phyloP scores from a whole-genome alignment of 2,888 invertebrate genomes.

The Ormyrus labotus region DNA sequence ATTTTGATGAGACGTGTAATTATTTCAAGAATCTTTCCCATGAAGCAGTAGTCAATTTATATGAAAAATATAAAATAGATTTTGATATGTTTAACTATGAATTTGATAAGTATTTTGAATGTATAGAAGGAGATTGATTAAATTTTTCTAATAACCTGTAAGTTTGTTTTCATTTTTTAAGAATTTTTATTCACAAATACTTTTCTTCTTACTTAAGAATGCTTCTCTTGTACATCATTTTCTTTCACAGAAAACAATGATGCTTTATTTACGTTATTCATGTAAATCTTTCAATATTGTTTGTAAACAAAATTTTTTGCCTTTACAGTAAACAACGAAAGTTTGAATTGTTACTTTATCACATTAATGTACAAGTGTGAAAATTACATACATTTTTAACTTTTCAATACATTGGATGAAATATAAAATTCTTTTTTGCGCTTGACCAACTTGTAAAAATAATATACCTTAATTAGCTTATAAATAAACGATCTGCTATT shows the following conservation, averaged over 20 bases:
- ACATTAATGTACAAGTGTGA: constrained; percentile 6
- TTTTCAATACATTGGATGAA: constrained; percentile 12
- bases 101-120: constrained; percentile 66
- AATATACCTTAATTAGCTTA: background rate
- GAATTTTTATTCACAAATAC: constrained; percentile 45
- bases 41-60: constrained; percentile 65
- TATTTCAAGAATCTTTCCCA: constrained; percentile 69
- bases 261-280: background rate
- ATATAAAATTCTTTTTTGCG: background rate
- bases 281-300: background rate
- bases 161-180: constrained; percentile 14
- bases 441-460: too few relatives aligned
- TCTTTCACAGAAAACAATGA: constrained; percentile 1
- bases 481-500: background rate
- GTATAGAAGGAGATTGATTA: constrained; percentile 59
- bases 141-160: background rate
- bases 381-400: constrained; percentile 3
- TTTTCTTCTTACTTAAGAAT: constrained; percentile 20
- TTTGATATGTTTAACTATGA: constrained; percentile 73
- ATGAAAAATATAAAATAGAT: constrained; percentile 70
- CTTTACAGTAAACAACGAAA: constrained; percentile 15
- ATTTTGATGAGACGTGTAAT: constrained; percentile 67
- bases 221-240: constrained; percentile 1
- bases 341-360: background rate
- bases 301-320: background rate